These are phyloP conservation scores for Ahaetulla prasina DNA, from an alignment of 2,113 vertebrate genomes.

Conservation along the genomic window DNA sequence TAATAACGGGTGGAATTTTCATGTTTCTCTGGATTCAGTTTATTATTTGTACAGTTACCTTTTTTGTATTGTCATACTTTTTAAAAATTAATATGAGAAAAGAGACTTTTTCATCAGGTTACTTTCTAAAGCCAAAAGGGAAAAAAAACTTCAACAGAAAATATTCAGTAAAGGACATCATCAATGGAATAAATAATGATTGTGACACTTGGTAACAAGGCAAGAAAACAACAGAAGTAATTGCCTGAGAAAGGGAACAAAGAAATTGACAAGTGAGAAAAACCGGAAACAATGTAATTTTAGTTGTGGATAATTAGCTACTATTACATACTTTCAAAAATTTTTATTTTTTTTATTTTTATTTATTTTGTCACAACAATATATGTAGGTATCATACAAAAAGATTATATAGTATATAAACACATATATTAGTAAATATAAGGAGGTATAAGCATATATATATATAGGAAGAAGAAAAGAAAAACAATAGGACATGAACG, in stretches of 20 bases:
- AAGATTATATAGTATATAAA: no score
- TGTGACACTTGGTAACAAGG: not conserved
- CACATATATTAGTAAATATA: no score
- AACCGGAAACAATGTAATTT: not conserved
- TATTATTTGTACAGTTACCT: not conserved
- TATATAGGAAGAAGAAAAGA: no score
- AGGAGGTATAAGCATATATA: no score
- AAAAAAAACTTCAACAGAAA: not conserved
- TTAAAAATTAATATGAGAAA: not conserved
- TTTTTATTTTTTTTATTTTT: no score
- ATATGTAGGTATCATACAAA: no score
- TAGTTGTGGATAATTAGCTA: not conserved
- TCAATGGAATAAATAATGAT: not conserved
- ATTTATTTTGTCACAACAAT: no score
- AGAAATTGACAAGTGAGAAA: conserved; percentile 9
- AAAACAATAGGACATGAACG: no score
- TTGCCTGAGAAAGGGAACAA: conserved; percentile 1
- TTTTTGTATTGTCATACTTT: not conserved
- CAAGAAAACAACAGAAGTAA: conserved; percentile 1
- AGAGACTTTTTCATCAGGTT: not conserved
- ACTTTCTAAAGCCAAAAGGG: not conserved
- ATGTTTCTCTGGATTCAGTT: not conserved
- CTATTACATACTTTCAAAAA: not conserved
- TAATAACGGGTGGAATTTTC: not conserved
- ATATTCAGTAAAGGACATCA: not conserved